Percentiles rank a stretch among this genome's conserved stretches.
Evolutionary conservation across 2,888 invertebrate genomes (phyloP).

Genomic region (Micoletzkya japonica): DNA sequence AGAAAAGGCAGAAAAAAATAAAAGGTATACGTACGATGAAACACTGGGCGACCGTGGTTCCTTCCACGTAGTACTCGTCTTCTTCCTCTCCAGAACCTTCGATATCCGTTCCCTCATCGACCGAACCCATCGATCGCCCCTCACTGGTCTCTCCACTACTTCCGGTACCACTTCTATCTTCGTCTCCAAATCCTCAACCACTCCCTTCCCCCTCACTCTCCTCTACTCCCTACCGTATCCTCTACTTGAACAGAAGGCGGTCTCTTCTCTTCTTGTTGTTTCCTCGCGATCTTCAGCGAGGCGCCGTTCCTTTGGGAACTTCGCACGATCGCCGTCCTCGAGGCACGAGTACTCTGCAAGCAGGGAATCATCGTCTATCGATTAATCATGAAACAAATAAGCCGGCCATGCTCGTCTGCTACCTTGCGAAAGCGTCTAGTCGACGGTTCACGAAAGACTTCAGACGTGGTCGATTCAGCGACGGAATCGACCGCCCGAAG

Average conservation of each 20-base stretch:
- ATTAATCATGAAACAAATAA: too few species aligned
- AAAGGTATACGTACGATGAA: slow-evolving; percentile 16
- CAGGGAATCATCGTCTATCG: too few species aligned
- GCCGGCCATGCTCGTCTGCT: too few species aligned
- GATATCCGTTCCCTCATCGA: slow-evolving; percentile 39
- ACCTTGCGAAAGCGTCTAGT: slow-evolving; percentile 16
- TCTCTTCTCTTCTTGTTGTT: background rate
- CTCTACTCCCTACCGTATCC: slow-evolving; percentile 9
- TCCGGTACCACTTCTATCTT: slow-evolving; percentile 38
- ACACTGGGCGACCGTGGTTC: slow-evolving; percentile 22
- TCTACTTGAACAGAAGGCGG: slow-evolving; percentile 16
- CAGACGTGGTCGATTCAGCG: slow-evolving; percentile 19
- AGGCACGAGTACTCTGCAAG: background rate
- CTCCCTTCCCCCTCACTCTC: background rate
- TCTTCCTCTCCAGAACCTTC: slow-evolving; percentile 32
- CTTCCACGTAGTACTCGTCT: too few species aligned
- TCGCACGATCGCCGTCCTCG: background rate
- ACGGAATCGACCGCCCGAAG: slow-evolving; percentile 14
- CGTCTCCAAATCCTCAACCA: slow-evolving; percentile 7
- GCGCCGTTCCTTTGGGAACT: slow-evolving; percentile 14
- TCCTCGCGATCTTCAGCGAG: slow-evolving; percentile 11
- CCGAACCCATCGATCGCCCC: slow-evolving; percentile 41
- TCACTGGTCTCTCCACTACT: too few species aligned
- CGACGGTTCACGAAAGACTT: background rate
- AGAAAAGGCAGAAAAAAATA: too few species aligned